phyloP scores from a whole-genome alignment of 2,113 vertebrate species.

The Mastomys coucha region DNA sequence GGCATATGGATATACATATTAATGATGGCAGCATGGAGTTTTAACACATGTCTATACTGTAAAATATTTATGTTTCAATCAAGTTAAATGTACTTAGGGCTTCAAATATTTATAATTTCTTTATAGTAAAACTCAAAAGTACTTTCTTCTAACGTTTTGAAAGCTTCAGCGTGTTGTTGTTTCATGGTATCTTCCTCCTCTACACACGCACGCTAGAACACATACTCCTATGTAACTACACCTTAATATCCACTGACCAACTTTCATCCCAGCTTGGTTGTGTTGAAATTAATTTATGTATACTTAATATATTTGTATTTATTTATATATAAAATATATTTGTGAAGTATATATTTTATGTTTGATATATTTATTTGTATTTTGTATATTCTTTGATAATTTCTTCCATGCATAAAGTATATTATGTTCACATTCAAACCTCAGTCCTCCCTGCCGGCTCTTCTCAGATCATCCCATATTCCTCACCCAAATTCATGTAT shows the following conservation, averaged over 20 bases:
- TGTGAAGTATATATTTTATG: not conserved
- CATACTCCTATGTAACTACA: not conserved
- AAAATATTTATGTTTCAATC: not conserved
- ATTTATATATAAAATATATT: no score
- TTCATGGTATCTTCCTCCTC: not conserved
- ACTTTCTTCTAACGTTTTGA: not conserved
- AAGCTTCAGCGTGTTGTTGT: not conserved
- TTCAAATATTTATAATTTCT: not conserved
- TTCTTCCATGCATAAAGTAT: not conserved
- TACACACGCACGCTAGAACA: not conserved
- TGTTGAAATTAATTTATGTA: not conserved
- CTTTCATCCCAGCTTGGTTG: not conserved
- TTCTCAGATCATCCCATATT: not conserved
- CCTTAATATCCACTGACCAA: not conserved
- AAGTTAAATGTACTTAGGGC: not conserved
- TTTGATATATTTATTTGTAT: not conserved
- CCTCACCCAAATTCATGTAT: not conserved
- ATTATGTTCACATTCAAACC: not conserved
- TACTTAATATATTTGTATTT: not conserved
- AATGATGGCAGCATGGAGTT: not conserved
- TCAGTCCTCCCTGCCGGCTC: not conserved
- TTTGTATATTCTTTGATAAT: not conserved
- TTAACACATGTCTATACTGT: not conserved
- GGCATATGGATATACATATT: not conserved
- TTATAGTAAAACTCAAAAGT: not conserved